Base-by-base conservation (phyloP, 2,113 vertebrate genomes). In the Hydrochoerus hydrochaeris region DNA sequence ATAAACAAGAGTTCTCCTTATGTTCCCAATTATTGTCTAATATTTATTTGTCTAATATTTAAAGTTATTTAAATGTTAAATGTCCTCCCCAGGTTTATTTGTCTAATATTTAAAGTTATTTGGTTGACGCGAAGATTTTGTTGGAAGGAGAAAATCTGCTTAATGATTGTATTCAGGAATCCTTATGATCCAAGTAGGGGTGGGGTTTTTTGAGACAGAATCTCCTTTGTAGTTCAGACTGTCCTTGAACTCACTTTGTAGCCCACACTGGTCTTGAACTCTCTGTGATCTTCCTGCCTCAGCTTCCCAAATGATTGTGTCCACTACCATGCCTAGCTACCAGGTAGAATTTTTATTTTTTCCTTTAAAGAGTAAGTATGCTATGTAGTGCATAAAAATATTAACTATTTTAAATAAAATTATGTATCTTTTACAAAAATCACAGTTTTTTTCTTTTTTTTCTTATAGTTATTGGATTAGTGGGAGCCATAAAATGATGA, bases 361-460 rank as follows among this genome's bases (percentile, higher is more conserved):
- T 75, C 57, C 46, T 5, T 63, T 95, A 30, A 94, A 71, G 30
- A 84, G 13, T 3, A 41, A 26, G 38, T 65, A 26, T 17, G 58
- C 4, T 49, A 46, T 60, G 73, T 52, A 44, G 44, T 75, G 49
- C 10, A 85, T 67, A 89, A 71, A 87, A 71, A 35, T 67, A 38
- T 83, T 67, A 95, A 73, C 20, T 63, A 87, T 52, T 95, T 91
- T 57, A 83, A 82, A 46, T 85, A 91, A 81, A 82, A 87, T 71
- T 60, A 32, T 67, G 1, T 24, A 62, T 90, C 60, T 90, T 94
- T 95, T 62, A 19, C 35, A 83, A 82, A 96, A 71, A 52, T 54
- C 41, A 24, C 30, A 88, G 69, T 6, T 3, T 3, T 52, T 67
- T 83, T 62, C 17, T 4, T 57, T 46, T 52, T 67, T 2, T 44